Evolutionary conservation across 2,797 vertebrate species (phyloP).

Genomic region (Etheostoma perlongum): DNA sequence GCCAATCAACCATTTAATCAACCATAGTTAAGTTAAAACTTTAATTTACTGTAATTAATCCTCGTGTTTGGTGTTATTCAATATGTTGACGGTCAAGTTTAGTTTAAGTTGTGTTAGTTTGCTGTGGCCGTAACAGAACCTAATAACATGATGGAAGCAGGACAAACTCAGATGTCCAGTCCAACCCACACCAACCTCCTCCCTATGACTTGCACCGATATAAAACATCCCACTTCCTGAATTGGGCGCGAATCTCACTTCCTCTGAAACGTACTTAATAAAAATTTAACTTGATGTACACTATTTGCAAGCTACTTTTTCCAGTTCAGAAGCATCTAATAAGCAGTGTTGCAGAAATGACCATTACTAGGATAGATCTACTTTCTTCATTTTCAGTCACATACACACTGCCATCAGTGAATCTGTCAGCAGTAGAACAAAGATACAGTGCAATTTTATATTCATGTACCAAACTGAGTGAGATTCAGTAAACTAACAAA

Average conservation of each 20-base stretch:
- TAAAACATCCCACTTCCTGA: not conserved
- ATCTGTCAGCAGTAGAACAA: slow-evolving; percentile 17
- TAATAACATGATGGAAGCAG: not conserved
- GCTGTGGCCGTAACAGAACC: no score
- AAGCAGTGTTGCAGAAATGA: slow-evolving; percentile 20
- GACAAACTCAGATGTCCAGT: not conserved
- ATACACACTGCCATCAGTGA: slow-evolving; percentile 7
- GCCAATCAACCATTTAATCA: no score
- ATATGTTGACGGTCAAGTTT: no score
- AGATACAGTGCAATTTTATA: slow-evolving; percentile 29
- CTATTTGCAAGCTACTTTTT: not conserved
- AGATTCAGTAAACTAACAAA: slow-evolving; percentile 36
- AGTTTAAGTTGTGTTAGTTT: no score
- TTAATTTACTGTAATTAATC: no score
- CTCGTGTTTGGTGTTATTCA: no score
- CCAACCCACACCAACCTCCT: no score
- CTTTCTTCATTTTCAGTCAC: slow-evolving; percentile 1
- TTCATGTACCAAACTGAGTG: slow-evolving; percentile 25
- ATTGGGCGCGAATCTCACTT: not conserved
- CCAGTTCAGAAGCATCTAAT: no score
- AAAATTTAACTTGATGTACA: not conserved
- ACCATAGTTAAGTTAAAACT: no score
- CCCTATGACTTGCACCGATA: not conserved
- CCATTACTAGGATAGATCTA: not conserved
- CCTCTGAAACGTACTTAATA: not conserved